A percentile compares a stretch with the other conserved stretches of the same genome.
phyloP scores from a whole-genome alignment of 2,113 vertebrate genomes.

The Murina feae region DNA sequence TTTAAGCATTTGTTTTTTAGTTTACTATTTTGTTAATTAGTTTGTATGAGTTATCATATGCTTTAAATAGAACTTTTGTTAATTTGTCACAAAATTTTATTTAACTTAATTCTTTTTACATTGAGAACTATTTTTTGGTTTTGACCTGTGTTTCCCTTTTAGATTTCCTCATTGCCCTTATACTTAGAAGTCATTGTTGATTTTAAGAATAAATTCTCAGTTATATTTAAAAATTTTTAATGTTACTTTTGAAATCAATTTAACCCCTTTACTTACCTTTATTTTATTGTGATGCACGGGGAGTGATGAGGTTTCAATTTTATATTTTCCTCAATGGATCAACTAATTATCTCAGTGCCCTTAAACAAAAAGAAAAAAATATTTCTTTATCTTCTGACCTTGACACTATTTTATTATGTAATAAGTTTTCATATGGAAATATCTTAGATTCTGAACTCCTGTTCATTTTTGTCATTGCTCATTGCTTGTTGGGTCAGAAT shows the following conservation, averaged over 20 bases:
- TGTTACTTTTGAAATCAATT: not conserved
- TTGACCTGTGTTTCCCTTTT: not conserved
- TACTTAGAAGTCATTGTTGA: not conserved
- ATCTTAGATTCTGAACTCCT: not conserved
- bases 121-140: not conserved
- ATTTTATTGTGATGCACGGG: constrained; percentile 19
- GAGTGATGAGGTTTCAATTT: not conserved
- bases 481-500: not conserved
- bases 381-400: not conserved
- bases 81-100: constrained; percentile 22
- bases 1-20: not conserved
- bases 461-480: not conserved
- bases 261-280: not conserved
- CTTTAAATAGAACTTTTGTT: not conserved
- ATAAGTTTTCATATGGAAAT: not conserved
- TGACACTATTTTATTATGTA: not conserved
- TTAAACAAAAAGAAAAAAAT: not conserved
- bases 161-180: constrained; percentile 9
- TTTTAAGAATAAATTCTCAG: not conserved
- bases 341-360: not conserved
- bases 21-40: not conserved
- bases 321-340: constrained; percentile 1
- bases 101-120: not conserved
- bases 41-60: not conserved
- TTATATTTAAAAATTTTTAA: not conserved